Conservation (phyloP, 2,113 vertebrate genomes). For the Anoura caudifer region DNA sequence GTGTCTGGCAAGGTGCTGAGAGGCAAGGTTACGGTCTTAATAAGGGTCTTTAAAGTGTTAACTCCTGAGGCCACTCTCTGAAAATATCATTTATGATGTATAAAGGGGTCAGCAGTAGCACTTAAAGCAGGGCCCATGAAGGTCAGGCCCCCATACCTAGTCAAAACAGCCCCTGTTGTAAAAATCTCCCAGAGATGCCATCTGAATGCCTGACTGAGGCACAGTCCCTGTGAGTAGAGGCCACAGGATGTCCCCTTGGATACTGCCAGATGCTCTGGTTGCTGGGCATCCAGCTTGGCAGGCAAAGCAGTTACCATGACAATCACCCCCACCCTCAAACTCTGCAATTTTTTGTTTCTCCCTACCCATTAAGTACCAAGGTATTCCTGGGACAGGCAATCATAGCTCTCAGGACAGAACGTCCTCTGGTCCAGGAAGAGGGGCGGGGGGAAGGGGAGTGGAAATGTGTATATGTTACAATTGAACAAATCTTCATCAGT, state of each 20-base stretch:
- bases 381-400: constrained; percentile 67
- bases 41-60: not conserved
- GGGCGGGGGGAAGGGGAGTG: not conserved
- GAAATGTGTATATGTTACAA: not conserved
- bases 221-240: not conserved
- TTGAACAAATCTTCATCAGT: not conserved
- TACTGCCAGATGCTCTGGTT: constrained; percentile 60
- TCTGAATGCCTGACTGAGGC: not conserved
- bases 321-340: not conserved
- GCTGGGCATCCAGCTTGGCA: constrained; percentile 49
- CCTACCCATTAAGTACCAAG: constrained; percentile 48
- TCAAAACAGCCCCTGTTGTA: not conserved
- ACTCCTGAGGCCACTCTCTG: not conserved
- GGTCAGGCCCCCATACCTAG: not conserved
- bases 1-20: not conserved
- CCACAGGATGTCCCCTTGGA: constrained; percentile 30
- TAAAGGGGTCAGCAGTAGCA: not conserved
- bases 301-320: constrained; percentile 60
- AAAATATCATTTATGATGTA: not conserved
- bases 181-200: constrained; percentile 25
- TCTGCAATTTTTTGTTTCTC: constrained; percentile 32
- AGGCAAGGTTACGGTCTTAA: not conserved
- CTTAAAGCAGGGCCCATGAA: not conserved
- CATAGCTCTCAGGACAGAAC: constrained; percentile 17
- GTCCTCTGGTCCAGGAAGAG: constrained; percentile 30